Base-by-base conservation (phyloP, 2,888 invertebrate genomes). In the Cheilosia soror region DNA sequence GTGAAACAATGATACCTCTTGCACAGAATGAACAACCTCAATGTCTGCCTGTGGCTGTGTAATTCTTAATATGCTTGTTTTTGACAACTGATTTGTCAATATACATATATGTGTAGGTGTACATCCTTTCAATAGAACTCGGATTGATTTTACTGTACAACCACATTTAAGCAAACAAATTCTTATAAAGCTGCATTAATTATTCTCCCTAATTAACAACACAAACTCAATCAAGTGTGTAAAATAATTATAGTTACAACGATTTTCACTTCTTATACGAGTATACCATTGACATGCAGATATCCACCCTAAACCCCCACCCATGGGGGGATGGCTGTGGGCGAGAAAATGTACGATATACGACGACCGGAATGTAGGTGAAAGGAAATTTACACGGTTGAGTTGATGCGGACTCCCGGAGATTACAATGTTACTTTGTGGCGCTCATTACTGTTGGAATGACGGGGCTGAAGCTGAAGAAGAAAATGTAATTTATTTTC, bases 401-500 rank as follows among this genome's bases (percentile, higher is more conserved):
- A 5, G 20, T 58, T 25, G 37, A 40, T 40, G 40, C 2, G 7
- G 42, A 53, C 5, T 62, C 42, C n/a, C 42, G 6, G 27, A 62
- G 44, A 44, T 62, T 62, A 62, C 29, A 13, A 29, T 44, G 29
- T 7, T 29, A 42, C 60, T 62, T 42, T n/a, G 27, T 62, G 27
- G 25, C 27, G 9, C 15, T 27, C n/a, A n/a, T 37, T 33, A 25
- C 15, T 37, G 13, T 9, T 20, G 9, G 15, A 9, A 37, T 37
- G 3, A 20, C 20, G 37, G 37, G 11, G 20, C 7, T 7, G 33
- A 3, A 20, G 20, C 20, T 20, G 20, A 20, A 20, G 20, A 20
- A 9, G 5, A 33, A 6, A 55, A 33, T 63, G 31, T 63, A 49
- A 63, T 63, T 47, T 63, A 63, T 63, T 47, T 49, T 49, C 6